phyloP scores from a whole-genome alignment of 2,113 vertebrate genomes.

The Mormoops blainvillei region DNA sequence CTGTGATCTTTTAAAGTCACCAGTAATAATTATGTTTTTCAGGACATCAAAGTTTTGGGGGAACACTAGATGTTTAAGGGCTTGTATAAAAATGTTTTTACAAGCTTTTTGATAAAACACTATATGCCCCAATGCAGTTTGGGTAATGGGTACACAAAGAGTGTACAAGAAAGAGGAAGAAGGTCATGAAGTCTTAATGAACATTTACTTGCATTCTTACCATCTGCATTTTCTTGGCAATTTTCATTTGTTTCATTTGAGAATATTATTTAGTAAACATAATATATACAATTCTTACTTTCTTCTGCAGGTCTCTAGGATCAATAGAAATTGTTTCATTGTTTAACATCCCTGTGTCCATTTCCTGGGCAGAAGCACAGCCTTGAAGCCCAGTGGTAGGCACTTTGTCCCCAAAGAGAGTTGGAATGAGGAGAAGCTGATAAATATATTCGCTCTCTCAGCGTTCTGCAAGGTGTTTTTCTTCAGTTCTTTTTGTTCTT shows the following conservation, averaged over 20 bases:
- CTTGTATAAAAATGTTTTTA: conserved; percentile 45
- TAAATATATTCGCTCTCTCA: not conserved
- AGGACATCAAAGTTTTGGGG: conserved; percentile 75
- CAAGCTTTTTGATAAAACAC: conserved; percentile 4
- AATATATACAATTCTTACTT: not conserved
- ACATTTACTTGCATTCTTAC: conserved; percentile 33
- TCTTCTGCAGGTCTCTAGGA: not conserved
- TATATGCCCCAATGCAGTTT: conserved; percentile 27
- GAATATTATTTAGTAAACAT: conserved; percentile 45
- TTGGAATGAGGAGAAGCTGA: not conserved
- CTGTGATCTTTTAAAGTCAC: conserved; percentile 85
- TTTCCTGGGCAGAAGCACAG: not conserved
- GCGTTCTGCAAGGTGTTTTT: not conserved
- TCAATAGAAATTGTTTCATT: conserved; percentile 7
- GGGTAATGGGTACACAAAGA: conserved; percentile 25
- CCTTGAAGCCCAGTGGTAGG: not conserved
- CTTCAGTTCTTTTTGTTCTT: not conserved
- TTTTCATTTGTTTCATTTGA: conserved; percentile 46
- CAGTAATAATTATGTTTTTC: conserved; percentile 79
- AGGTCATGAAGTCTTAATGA: not conserved
- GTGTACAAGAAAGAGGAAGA: not conserved
- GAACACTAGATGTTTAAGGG: conserved; percentile 50
- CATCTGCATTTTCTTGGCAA: conserved; percentile 14
- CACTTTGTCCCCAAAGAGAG: not conserved
- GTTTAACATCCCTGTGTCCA: not conserved